A percentile compares a stretch with the other conserved stretches of the same genome.
phyloP scores from a whole-genome alignment of 1,140 invertebrate genomes.

The Ceratina australensis region DNA sequence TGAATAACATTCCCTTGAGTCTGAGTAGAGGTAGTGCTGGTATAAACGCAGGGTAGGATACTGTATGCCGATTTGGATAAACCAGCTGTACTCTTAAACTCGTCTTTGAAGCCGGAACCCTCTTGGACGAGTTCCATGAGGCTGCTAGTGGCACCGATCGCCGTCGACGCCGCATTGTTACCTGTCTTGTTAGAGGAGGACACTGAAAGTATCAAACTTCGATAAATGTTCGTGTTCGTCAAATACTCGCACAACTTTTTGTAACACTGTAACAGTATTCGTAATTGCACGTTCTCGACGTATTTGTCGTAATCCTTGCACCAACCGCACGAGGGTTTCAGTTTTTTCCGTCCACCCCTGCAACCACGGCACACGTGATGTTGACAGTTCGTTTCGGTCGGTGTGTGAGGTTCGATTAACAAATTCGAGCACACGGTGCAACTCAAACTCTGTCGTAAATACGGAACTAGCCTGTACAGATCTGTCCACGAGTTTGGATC shows the following conservation, averaged over 20 bases:
- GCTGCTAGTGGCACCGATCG: slow-evolving; percentile 78
- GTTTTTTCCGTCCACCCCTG: slow-evolving; percentile 89
- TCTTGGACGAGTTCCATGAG: slow-evolving; percentile 89
- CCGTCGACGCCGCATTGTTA: slow-evolving; percentile 69
- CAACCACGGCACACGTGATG: slow-evolving; percentile 93
- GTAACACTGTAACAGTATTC: slow-evolving; percentile 91
- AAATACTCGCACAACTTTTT: slow-evolving; percentile 93
- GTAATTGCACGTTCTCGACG: slow-evolving; percentile 89
- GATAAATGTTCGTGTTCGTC: slow-evolving; percentile 85
- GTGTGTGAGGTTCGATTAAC: slow-evolving; percentile 89
- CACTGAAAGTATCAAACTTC: slow-evolving; percentile 79
- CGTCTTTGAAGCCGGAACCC: slow-evolving; percentile 88
- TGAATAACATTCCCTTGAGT: slow-evolving; percentile 79
- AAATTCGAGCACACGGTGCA: slow-evolving; percentile 93
- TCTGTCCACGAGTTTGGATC: slow-evolving; percentile 88
- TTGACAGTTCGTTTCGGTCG: slow-evolving; percentile 90
- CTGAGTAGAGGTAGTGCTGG: slow-evolving; percentile 84
- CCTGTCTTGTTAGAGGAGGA: slow-evolving; percentile 80
- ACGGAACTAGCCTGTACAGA: slow-evolving; percentile 89
- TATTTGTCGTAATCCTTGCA: slow-evolving; percentile 92
- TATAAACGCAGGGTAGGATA: slow-evolving; percentile 87
- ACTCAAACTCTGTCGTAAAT: slow-evolving; percentile 91
- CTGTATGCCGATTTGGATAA: slow-evolving; percentile 86
- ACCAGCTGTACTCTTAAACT: slow-evolving; percentile 85
- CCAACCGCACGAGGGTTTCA: slow-evolving; percentile 91